Evolutionary conservation across 2,113 vertebrate species (phyloP).

Genomic region (Thalassoma bifasciatum): DNA sequence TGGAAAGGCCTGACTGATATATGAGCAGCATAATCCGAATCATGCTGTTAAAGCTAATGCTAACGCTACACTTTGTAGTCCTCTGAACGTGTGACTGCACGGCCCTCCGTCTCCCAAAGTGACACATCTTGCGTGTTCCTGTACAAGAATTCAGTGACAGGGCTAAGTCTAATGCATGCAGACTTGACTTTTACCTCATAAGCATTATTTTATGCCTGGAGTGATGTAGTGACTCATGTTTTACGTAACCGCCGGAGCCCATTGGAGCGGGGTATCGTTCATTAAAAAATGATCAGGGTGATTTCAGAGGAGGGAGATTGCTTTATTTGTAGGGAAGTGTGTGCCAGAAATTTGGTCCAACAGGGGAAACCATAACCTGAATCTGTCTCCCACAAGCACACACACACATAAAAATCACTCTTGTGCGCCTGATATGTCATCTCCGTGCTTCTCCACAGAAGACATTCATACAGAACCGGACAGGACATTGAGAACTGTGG

Average conservation of each 20-base stretch:
- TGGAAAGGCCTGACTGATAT: constrained; percentile 53
- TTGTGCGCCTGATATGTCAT: constrained; percentile 77
- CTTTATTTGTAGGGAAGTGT: constrained; percentile 27
- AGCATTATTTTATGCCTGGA: constrained; percentile 75
- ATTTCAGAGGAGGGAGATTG: constrained; percentile 53
- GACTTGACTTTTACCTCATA: constrained; percentile 72
- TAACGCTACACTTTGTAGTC: constrained; percentile 16
- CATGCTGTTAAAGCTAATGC: constrained; percentile 21
- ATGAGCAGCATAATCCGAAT: constrained; percentile 56
- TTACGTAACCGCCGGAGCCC: constrained; percentile 68
- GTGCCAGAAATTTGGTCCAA: constrained; percentile 22
- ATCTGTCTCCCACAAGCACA: constrained; percentile 41
- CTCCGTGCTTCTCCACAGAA: constrained; percentile 79
- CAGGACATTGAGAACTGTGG: constrained; percentile 92
- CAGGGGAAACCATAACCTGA: constrained; percentile 33
- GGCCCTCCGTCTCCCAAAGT: constrained; percentile 28
- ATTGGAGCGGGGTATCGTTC: constrained; percentile 56
- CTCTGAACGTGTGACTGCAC: constrained; percentile 31
- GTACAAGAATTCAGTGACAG: constrained; percentile 34
- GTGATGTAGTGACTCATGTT: constrained; percentile 72
- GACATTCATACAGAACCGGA: constrained; percentile 88
- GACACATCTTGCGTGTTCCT: constrained; percentile 43
- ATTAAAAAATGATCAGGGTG: constrained; percentile 76
- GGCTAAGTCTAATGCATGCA: constrained; percentile 52
- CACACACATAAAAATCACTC: constrained; percentile 18